Evolutionary conservation across 2,797 vertebrate species (phyloP).

Genomic region (Saxicola maurus): DNA sequence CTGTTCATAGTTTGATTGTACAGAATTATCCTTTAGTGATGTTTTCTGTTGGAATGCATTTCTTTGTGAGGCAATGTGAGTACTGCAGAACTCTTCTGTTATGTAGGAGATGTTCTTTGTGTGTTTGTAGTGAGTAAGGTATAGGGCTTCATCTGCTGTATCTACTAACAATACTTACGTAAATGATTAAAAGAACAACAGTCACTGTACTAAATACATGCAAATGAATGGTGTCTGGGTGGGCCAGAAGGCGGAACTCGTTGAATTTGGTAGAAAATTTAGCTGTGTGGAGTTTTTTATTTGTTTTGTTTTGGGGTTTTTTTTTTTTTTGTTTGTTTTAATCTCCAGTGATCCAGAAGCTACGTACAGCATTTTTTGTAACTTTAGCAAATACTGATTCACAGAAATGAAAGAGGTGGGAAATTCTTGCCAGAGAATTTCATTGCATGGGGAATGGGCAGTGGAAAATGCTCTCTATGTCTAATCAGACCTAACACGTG

Average conservation of each 20-base stretch:
- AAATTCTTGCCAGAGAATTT: background rate
- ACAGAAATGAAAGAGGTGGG: background rate
- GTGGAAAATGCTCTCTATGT: background rate
- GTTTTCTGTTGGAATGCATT: background rate
- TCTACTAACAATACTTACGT: background rate
- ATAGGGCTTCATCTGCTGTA: background rate
- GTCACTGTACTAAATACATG: background rate
- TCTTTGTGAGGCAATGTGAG: background rate
- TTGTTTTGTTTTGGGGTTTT: background rate
- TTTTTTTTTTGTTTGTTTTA: background rate
- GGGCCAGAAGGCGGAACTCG: background rate
- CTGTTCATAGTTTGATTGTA: background rate
- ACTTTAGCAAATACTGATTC: background rate
- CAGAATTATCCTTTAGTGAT: background rate
- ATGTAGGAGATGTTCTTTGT: background rate
- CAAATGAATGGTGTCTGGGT: background rate
- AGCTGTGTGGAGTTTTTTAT: background rate
- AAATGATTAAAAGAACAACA: background rate
- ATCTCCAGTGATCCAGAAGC: background rate
- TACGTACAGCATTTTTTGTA: background rate
- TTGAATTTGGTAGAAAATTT: background rate
- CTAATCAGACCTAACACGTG: constrained; percentile 41
- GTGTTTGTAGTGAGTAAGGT: background rate
- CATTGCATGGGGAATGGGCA: background rate
- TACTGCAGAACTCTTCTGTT: background rate